Percentiles rank a stretch among this genome's conserved stretches.
Conservation (phyloP, 2,113 vertebrate genomes). For the Verasper variegatus region DNA sequence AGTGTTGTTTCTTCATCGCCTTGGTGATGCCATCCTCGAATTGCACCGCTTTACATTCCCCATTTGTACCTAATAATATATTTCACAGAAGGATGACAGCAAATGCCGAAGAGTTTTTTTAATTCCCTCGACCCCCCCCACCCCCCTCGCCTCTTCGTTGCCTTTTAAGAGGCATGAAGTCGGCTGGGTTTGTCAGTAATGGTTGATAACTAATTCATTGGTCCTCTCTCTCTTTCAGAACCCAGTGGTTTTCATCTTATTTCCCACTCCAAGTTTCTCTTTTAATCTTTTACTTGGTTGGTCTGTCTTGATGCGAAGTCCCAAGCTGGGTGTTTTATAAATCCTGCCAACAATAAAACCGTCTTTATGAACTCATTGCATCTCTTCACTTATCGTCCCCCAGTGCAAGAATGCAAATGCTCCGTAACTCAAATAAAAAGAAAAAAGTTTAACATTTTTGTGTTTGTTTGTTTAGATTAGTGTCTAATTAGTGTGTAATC, state of each 20-base stretch:
- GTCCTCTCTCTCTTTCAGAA: slow-evolving; percentile 62
- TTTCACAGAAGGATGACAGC: slow-evolving; percentile 57
- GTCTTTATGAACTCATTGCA: slow-evolving; percentile 43
- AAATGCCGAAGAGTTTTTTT: slow-evolving; percentile 43
- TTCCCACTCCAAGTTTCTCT: slow-evolving; percentile 72
- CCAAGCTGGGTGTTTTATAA: slow-evolving; percentile 51
- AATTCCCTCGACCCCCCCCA: slow-evolving; percentile 24
- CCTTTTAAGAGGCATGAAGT: slow-evolving; percentile 70
- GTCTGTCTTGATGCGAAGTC: slow-evolving; percentile 53
- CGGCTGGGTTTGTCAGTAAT: slow-evolving; percentile 73
- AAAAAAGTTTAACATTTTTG: slow-evolving; percentile 14
- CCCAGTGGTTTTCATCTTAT: slow-evolving; percentile 70
- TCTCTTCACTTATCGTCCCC: slow-evolving; percentile 34
- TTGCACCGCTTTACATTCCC: slow-evolving; percentile 42
- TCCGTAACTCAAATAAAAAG: not conserved
- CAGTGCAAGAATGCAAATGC: slow-evolving; percentile 37
- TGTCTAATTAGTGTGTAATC: slow-evolving; percentile 64
- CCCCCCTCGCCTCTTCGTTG: slow-evolving; percentile 35
- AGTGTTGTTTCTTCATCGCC: slow-evolving; percentile 15
- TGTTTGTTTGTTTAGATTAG: slow-evolving; percentile 56
- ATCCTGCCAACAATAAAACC: slow-evolving; percentile 52
- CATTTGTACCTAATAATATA: slow-evolving; percentile 64
- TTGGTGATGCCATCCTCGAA: slow-evolving; percentile 33
- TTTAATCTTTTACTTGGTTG: slow-evolving; percentile 67
- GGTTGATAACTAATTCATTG: slow-evolving; percentile 81